Conservation (phyloP, 2,797 vertebrate species). For the Spheniscus humboldti region DNA sequence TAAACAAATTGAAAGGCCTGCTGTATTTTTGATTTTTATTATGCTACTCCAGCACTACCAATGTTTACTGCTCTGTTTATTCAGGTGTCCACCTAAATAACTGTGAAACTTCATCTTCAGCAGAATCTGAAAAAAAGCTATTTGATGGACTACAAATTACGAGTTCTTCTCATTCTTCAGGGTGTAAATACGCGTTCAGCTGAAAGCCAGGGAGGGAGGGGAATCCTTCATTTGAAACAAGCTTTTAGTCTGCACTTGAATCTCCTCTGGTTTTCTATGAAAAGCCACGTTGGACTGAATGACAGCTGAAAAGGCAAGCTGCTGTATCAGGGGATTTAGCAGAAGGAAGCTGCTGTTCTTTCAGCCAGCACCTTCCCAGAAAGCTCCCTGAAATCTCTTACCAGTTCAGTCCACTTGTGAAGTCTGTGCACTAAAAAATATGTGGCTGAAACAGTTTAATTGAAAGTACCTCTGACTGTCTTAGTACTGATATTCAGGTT, state of each 20-base stretch:
- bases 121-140: not conserved
- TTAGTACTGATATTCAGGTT: not conserved
- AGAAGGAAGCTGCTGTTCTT: slow-evolving; percentile 43
- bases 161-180: not conserved
- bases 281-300: slow-evolving; percentile 34
- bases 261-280: slow-evolving; percentile 43
- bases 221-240: slow-evolving; percentile 2
- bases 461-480: not conserved
- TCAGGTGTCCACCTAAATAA: not conserved
- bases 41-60: not conserved
- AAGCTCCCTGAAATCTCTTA: not conserved
- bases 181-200: not conserved
- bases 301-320: slow-evolving; percentile 52
- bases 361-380: not conserved
- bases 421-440: not conserved
- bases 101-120: not conserved
- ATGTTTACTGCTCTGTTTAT: not conserved
- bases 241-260: slow-evolving; percentile 27
- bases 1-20: not conserved
- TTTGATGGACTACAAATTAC: not conserved
- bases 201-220: not conserved
- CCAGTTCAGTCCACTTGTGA: not conserved
- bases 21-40: not conserved
- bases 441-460: not conserved
- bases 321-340: slow-evolving; percentile 31